phyloP scores from a whole-genome alignment of 2,888 invertebrate genomes.

The Beris chalybata region DNA sequence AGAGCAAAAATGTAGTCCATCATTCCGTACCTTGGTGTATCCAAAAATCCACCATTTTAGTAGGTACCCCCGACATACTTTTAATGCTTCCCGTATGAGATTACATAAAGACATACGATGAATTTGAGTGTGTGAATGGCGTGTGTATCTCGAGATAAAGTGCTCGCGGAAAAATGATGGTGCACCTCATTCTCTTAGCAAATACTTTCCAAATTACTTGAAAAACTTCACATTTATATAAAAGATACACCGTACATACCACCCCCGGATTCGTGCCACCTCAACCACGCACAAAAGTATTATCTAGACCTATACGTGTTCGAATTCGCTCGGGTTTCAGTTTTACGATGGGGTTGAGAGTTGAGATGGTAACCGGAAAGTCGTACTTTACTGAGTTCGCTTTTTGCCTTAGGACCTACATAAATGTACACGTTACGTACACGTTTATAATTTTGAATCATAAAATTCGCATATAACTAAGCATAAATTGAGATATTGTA shows the following conservation, averaged over 20 bases:
- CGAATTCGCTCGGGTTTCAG: not conserved
- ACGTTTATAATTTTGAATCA: conserved; percentile 31
- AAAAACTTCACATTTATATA: conserved; percentile 31
- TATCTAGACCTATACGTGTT: conserved; percentile 18
- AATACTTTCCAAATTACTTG: conserved; percentile 33
- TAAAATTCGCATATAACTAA: conserved; percentile 32
- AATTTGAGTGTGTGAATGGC: conserved; percentile 13
- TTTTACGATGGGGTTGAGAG: too few relatives aligned
- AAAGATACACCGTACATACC: conserved; percentile 24
- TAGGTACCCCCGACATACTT: conserved; percentile 28
- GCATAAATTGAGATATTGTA: conserved; percentile 6
- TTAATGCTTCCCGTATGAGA: conserved; percentile 25
- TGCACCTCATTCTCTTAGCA: conserved; percentile 27
- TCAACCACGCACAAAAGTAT: conserved; percentile 11
- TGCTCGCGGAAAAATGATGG: conserved; percentile 30
- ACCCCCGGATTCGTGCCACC: not conserved
- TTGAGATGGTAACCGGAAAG: conserved; percentile 30
- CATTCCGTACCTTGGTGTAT: conserved; percentile 1
- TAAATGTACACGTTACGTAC: conserved; percentile 28
- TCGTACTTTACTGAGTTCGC: conserved; percentile 28
- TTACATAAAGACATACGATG: too few relatives aligned
- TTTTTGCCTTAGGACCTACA: conserved; percentile 28
- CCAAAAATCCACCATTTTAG: conserved; percentile 27
- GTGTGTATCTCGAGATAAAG: conserved; percentile 5
- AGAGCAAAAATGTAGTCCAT: not conserved